Conservation (phyloP, 2,888 invertebrate species). For the Stictocephala bisonia region DNA sequence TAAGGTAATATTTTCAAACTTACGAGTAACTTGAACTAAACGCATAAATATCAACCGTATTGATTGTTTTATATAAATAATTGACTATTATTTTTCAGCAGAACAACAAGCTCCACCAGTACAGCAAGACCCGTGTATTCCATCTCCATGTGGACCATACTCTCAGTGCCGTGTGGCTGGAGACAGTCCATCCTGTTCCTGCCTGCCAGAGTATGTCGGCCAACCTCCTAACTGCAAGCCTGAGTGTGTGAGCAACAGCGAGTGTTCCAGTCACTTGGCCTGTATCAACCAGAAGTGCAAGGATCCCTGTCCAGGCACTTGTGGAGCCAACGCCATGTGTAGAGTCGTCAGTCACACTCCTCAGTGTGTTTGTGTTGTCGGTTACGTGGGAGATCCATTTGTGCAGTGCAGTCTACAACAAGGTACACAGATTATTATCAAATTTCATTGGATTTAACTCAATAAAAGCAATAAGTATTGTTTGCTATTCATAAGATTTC, state of each 20-base stretch:
- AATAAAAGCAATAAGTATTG: neutral
- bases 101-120: conserved; percentile 61
- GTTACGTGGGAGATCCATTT: conserved; percentile 75
- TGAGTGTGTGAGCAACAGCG: conserved; percentile 69
- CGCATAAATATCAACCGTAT: too few relatives aligned
- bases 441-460: neutral
- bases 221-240: conserved; percentile 82
- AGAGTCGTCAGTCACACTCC: conserved; percentile 78
- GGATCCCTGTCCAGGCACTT: conserved; percentile 77
- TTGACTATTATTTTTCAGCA: conserved; percentile 57
- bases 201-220: conserved; percentile 76
- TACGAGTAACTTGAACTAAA: too few relatives aligned
- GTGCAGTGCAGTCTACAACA: conserved; percentile 58
- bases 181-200: conserved; percentile 77
- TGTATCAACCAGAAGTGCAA: conserved; percentile 76
- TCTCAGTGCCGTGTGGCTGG: conserved; percentile 77
- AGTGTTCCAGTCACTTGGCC: conserved; percentile 68
- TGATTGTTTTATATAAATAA: too few relatives aligned
- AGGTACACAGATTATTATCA: too few relatives aligned
- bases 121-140: conserved; percentile 69
- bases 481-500: neutral
- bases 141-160: conserved; percentile 83
- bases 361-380: conserved; percentile 75
- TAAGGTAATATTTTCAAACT: too few relatives aligned
- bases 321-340: conserved; percentile 76